phyloP scores from a whole-genome alignment of 2,797 vertebrate genomes.

The Sciurus carolinensis region DNA sequence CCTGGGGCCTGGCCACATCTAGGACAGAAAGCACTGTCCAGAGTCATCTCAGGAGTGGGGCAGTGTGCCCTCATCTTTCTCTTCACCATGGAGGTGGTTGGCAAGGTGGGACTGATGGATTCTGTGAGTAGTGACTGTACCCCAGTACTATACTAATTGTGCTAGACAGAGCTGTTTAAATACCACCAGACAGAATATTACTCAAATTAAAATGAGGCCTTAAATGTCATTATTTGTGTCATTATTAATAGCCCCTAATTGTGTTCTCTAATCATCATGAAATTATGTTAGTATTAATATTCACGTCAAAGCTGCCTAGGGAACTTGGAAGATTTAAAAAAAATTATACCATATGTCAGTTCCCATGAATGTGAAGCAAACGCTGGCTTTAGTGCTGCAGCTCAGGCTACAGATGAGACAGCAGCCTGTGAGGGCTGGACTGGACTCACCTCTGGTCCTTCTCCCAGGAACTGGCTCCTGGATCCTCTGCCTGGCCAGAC shows the following conservation, averaged over 20 bases:
- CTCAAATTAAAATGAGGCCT: conserved; percentile 92
- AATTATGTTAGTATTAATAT: conserved; percentile 94
- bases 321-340: conserved; percentile 88
- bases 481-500: neutral
- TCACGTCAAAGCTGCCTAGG: conserved; percentile 92
- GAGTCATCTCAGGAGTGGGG: neutral
- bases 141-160: conserved; percentile 84
- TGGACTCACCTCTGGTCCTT: neutral
- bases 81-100: neutral
- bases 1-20: neutral
- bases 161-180: conserved; percentile 90
- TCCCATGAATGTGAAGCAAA: conserved; percentile 85
- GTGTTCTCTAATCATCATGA: conserved; percentile 93
- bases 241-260: conserved; percentile 94
- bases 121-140: neutral
- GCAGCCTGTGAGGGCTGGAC: accelerated
- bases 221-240: conserved; percentile 94
- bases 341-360: conserved; percentile 89
- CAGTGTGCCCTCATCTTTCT: neutral
- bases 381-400: conserved; percentile 31
- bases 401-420: neutral
- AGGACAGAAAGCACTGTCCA: neutral
- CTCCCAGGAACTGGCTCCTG: neutral
- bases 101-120: conserved; percentile 62
- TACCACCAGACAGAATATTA: conserved; percentile 91